Percentiles rank a stretch among this genome's conserved stretches.
Conservation (phyloP, 2,113 vertebrate genomes). For the Anarhynchus alexandrinus region DNA sequence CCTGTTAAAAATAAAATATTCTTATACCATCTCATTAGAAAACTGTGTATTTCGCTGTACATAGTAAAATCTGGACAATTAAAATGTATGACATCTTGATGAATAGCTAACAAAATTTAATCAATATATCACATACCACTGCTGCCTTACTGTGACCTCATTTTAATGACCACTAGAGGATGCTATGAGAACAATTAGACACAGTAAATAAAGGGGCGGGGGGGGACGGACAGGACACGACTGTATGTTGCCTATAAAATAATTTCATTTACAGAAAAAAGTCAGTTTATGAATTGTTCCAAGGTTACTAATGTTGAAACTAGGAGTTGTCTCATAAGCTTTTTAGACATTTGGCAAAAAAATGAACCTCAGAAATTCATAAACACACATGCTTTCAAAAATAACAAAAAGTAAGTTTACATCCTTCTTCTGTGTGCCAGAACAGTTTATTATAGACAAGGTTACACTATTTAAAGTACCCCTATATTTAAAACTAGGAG, state of each 20-base stretch:
- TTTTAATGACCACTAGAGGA: conserved; percentile 64
- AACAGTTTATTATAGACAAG: neutral
- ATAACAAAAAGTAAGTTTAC: conserved; percentile 4
- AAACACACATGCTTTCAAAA: neutral
- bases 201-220: neutral
- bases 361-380: neutral
- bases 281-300: neutral
- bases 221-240: neutral
- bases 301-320: neutral
- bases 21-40: neutral
- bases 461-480: neutral
- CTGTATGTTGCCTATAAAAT: neutral
- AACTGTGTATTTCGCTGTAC: neutral
- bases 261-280: neutral
- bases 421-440: neutral
- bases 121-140: neutral
- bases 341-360: neutral
- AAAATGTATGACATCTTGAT: neutral
- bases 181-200: conserved; percentile 52
- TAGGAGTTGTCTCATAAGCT: neutral
- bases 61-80: neutral
- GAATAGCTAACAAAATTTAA: neutral
- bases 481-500: neutral
- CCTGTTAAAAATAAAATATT: neutral
- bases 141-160: neutral